Base-by-base conservation (phyloP, 1,140 invertebrate species). In the Eumaeus atala region DNA sequence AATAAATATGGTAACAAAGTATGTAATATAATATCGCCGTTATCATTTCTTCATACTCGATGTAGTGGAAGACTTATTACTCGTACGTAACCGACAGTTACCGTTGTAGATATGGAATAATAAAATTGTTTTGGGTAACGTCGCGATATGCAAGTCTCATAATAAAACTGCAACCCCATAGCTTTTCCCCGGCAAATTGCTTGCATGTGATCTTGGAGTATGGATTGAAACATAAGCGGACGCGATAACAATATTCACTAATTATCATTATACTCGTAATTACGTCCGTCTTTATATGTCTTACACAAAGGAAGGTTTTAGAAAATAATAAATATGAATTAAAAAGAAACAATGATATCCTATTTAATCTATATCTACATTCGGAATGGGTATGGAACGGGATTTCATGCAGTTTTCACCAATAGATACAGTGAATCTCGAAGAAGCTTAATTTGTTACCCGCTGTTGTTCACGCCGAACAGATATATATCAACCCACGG, bases 111-210 rank as follows among this genome's bases (percentile, higher is more conserved):
- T 53, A 42, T 49, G 61, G 62, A 65, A 69, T 70, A 69, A 70
- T 69, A 71, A 67, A 66, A 70, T 64, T 61, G 60, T 59, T 61
- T 54, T 58, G 54, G 56, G 56, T 47, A 54, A 40, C 58, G 61
- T 70, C 53, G 63, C 62, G 65, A 74, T 68, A 72, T 71, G 70
- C 64, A 64, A 66, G 70, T 66, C 64, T 70, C 61, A 68, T 74
- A 78, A 75, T 75, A 79, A 77, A 75, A 77, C 64, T 77, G 74
- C 74, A 75, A 74, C 64, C 64, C 67, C 66, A 72, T 77, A 72
- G 68, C 67, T 77, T 75, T n/a, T 64, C 59, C 66, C 64, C 66
- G 69, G 77, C 74, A 77, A 80, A 80, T 80, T 72, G 77, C 68
- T 72, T 77, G 74, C 73, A 80, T 80, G 67, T 77, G 74, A 79